A percentile compares a stretch with the other conserved stretches of the same genome.
Evolutionary conservation across 2,113 vertebrate genomes (phyloP).

Genomic region (Colossoma macropomum): DNA sequence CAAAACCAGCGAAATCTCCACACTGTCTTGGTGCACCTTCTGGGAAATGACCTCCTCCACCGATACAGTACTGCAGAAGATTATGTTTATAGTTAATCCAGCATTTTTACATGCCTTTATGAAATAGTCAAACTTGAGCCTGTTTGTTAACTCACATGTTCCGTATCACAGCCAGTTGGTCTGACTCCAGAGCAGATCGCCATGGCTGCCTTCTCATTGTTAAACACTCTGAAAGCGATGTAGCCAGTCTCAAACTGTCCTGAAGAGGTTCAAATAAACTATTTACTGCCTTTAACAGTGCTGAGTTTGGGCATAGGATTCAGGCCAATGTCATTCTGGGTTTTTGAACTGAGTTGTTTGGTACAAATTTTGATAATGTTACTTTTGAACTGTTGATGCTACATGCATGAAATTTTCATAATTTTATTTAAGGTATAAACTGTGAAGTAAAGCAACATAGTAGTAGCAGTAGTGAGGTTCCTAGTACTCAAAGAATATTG

Average conservation of each 20-base stretch:
- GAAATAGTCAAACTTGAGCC: neutral
- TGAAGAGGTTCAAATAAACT: neutral
- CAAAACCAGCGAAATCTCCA: constrained; percentile 61
- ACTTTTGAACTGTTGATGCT: too few species aligned
- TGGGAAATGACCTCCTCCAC: constrained; percentile 60
- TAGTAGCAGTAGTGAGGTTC: too few species aligned
- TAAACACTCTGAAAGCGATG: constrained; percentile 23
- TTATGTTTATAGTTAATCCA: too few species aligned
- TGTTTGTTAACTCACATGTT: neutral
- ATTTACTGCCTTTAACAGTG: neutral
- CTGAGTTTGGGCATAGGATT: too few species aligned
- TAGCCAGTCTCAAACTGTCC: constrained; percentile 22
- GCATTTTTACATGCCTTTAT: too few species aligned
- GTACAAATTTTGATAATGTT: too few species aligned
- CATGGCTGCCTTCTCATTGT: constrained; percentile 18
- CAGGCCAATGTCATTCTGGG: too few species aligned
- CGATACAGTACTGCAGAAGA: constrained; percentile 59
- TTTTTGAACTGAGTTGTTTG: too few species aligned
- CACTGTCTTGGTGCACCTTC: constrained; percentile 46
- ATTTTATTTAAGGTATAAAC: too few species aligned
- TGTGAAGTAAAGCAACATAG: too few species aligned
- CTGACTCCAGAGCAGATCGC: constrained; percentile 17
- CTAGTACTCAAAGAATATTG: too few species aligned
- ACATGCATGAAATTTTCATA: too few species aligned
- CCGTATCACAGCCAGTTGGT: neutral